Conservation (phyloP, 2,888 invertebrate genomes). For the Meliscaeva auricollis region DNA sequence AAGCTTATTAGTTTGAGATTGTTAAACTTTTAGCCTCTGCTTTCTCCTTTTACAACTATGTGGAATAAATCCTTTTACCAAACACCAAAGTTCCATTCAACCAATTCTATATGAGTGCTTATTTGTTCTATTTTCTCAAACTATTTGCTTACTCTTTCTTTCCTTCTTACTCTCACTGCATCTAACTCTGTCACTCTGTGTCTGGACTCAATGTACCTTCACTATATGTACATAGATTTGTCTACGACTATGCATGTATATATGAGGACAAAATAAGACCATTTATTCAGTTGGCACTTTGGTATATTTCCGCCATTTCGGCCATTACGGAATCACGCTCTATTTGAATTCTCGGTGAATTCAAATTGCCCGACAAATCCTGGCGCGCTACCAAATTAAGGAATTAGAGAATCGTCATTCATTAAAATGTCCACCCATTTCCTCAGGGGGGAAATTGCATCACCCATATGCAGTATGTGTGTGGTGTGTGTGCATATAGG, state of each 20-base stretch:
- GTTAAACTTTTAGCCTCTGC: conserved; percentile 21
- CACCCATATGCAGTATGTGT: conserved; percentile 4
- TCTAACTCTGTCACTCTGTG: neutral
- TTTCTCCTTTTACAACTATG: conserved; percentile 17
- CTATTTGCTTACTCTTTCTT: conserved; percentile 15
- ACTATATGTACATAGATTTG: too few relatives aligned
- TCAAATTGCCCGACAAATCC: conserved; percentile 75
- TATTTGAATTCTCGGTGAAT: conserved; percentile 73
- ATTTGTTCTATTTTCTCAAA: conserved; percentile 18
- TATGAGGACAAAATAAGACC: conserved; percentile 40
- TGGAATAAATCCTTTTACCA: conserved; percentile 20
- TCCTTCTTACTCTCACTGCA: too few relatives aligned
- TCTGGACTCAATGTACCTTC: neutral
- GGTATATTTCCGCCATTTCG: conserved; percentile 61
- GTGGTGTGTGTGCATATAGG: neutral
- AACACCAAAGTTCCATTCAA: conserved; percentile 29
- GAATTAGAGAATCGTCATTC: conserved; percentile 75
- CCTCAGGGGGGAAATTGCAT: conserved; percentile 68
- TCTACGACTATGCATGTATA: neutral
- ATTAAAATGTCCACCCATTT: conserved; percentile 76
- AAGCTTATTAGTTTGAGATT: conserved; percentile 15
- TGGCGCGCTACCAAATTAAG: conserved; percentile 76
- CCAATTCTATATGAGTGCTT: neutral
- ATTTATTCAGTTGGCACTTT: conserved; percentile 72
- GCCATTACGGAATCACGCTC: conserved; percentile 75